phyloP scores from a whole-genome alignment of 1,140 invertebrate genomes.

The Scaptomyza graminum region DNA sequence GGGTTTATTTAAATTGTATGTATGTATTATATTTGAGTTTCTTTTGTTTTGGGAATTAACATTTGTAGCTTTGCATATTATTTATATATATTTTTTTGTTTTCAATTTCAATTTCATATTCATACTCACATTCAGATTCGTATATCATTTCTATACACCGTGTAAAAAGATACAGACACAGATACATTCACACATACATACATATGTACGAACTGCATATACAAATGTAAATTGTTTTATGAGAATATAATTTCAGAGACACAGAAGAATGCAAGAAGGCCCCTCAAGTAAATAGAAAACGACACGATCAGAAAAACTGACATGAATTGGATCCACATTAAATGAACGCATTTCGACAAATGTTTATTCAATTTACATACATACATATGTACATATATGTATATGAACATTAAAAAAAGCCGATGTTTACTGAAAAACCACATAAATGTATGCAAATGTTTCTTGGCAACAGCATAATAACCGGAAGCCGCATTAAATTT shows the following conservation, averaged over 20 bases:
- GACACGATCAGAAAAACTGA: neutral
- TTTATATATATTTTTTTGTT: neutral
- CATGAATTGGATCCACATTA: neutral
- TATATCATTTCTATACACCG: too few relatives aligned
- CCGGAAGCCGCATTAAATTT: too few relatives aligned
- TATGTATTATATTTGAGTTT: neutral
- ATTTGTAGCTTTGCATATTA: neutral
- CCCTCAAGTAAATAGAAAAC: constrained; percentile 9
- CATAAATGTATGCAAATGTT: too few relatives aligned
- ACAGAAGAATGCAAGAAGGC: constrained; percentile 8
- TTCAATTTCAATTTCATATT: neutral
- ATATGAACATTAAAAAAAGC: neutral
- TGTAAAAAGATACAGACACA: neutral
- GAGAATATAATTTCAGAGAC: constrained; percentile 14
- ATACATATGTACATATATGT: too few relatives aligned
- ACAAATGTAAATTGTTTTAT: constrained; percentile 6
- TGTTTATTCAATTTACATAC: too few relatives aligned
- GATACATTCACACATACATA: neutral
- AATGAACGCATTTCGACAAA: neutral
- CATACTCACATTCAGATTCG: too few relatives aligned
- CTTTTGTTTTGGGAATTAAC: neutral
- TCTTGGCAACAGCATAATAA: too few relatives aligned
- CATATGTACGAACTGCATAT: neutral
- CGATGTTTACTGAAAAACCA: too few relatives aligned
- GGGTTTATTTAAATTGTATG: neutral